phyloP scores from a whole-genome alignment of 2,888 invertebrate genomes.

The Pocota personata region DNA sequence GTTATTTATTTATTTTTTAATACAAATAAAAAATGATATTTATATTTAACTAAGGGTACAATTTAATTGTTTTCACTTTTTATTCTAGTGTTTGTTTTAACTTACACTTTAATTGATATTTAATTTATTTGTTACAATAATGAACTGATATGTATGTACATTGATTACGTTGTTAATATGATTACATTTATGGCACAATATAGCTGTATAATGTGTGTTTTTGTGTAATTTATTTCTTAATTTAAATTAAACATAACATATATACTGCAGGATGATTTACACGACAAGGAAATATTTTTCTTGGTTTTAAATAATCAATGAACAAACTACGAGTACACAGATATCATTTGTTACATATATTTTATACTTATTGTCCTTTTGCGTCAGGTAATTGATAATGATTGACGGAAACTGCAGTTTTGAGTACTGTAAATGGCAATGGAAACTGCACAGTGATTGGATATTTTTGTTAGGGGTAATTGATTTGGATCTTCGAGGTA shows the following conservation, averaged over 20 bases:
- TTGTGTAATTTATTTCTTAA: background rate
- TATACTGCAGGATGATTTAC: too few species aligned
- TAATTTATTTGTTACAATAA: conserved; percentile 40
- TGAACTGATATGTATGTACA: conserved; percentile 72
- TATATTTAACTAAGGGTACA: conserved; percentile 33
- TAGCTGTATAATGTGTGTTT: conserved; percentile 14
- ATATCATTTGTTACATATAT: too few species aligned
- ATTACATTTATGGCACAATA: conserved; percentile 65
- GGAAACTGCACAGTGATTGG: too few species aligned
- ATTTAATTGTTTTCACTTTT: conserved; percentile 37
- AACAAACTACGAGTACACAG: too few species aligned
- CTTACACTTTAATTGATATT: conserved; percentile 46
- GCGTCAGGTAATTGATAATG: too few species aligned
- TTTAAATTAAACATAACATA: background rate
- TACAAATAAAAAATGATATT: background rate
- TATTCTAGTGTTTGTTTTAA: background rate
- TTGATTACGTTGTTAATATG: conserved; percentile 36
- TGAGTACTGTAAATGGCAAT: too few species aligned
- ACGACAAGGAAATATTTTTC: too few species aligned
- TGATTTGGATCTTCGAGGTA: too few species aligned
- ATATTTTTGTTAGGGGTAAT: too few species aligned
- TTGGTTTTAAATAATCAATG: too few species aligned
- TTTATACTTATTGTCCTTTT: too few species aligned
- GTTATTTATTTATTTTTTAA: background rate
- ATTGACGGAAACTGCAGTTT: too few species aligned